Base-by-base conservation (phyloP, 2,113 vertebrate genomes). In the Podarcis cretensis region DNA sequence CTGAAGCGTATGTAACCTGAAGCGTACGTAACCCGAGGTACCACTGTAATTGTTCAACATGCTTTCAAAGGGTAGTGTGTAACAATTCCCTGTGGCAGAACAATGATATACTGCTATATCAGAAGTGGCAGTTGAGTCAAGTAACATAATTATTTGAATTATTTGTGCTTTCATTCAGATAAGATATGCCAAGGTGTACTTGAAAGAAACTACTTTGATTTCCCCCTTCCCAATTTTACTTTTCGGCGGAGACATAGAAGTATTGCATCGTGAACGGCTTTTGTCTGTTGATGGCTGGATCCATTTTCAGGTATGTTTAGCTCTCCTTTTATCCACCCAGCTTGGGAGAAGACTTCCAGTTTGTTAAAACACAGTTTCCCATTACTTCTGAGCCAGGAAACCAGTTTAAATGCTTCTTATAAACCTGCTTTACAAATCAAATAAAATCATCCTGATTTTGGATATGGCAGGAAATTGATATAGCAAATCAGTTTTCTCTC, bases 221-320 rank as follows among this genome's bases (percentile, higher is more conserved):
- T 98, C 98, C 10, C 98, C 99, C 1, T 99, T 99, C 90, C 98
- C 99, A 35, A 96, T 99, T 95, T 96, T 99, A 92, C 97, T 99
- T 84, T 99, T 99, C 87, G 98, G 99, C 81, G 98, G 99, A 0
- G 98, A 99, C 90, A 99, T 99, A 66, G 98, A 98, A 74, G 98
- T 99, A n/a, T 98, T 98, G 80, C 99, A 99, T 93, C 97, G 98
- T 1, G 98, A 99, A 59, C 97, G 98, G 20, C 98, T 99, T 83
- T 96, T 99, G 79, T 98, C 98, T 48, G 95, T 99, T 81, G 99
- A 99, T 73, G 97, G 98, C 79, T 99, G 99, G 99, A 99, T 99
- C 87, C 97, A 98, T 95, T 99, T 99, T 94, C 99, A 99, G 98
- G 99, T 99, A 88, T 0, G 57, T 37, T 5, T 75, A 80, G 85